These are phyloP conservation scores for Tuberolachnus salignus DNA, from an alignment of 2,888 invertebrate genomes.

Conservation along the genomic window DNA sequence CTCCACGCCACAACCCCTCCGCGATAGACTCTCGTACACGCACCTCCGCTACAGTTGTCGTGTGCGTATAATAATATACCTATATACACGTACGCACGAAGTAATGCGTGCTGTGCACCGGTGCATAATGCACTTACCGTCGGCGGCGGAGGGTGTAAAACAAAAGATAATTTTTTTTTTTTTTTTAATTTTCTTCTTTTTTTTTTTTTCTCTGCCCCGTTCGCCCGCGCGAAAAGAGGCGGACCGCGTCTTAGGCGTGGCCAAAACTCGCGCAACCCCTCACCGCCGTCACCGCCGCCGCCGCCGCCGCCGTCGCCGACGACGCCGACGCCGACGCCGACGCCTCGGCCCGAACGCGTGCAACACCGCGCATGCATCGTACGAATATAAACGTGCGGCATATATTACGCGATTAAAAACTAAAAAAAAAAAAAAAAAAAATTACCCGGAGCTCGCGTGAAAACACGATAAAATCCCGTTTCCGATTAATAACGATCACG, in stretches of 20 bases:
- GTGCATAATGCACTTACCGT: slow-evolving; percentile 44
- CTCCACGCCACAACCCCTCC: no score
- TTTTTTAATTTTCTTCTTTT: slow-evolving; percentile 2
- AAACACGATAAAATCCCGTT: no score
- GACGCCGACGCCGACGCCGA: background rate
- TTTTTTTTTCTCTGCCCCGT: background rate
- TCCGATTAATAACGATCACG: no score
- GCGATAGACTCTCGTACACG: no score
- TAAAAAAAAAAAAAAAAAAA: no score
- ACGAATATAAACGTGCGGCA: background rate
- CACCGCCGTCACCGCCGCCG: background rate
- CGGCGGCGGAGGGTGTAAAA: background rate
- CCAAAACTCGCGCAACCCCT: slow-evolving; percentile 30
- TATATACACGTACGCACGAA: background rate
- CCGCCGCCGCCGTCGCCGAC: background rate
- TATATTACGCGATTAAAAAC: no score
- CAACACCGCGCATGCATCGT: no score
- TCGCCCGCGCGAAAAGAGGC: slow-evolving; percentile 44
- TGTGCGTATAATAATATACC: no score
- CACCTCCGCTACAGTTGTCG: background rate
- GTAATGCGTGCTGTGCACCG: slow-evolving; percentile 25
- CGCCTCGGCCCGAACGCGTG: slow-evolving; percentile 1
- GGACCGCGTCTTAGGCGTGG: slow-evolving; percentile 54
- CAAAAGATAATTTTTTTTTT: slow-evolving; percentile 31
- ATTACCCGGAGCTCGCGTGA: no score